A percentile compares a stretch with the other conserved stretches of the same genome.
phyloP scores from a whole-genome alignment of 2,888 invertebrate species.

The Drosophila fulvimacula region DNA sequence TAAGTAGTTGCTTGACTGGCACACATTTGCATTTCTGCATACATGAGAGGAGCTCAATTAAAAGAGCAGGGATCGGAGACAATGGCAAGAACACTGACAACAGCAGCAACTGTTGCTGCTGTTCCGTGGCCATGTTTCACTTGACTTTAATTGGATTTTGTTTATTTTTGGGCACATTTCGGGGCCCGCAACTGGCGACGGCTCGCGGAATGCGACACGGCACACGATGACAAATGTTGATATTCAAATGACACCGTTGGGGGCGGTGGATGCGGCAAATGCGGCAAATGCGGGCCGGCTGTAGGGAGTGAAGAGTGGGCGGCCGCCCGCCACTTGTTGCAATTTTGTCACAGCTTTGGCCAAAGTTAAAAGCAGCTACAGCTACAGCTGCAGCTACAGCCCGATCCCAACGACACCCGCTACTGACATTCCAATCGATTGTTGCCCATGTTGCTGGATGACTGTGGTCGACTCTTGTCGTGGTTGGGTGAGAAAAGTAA shows the following conservation, averaged over 20 bases:
- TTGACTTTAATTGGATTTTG: constrained; percentile 78
- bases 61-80: constrained; percentile 46
- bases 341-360: constrained; percentile 59
- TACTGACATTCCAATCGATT: constrained; percentile 72
- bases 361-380: constrained; percentile 12
- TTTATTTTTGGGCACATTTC: constrained; percentile 78
- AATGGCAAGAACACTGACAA: constrained; percentile 31
- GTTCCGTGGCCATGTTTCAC: constrained; percentile 56
- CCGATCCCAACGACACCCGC: constrained; percentile 55
- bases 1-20: constrained; percentile 55
- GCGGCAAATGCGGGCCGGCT: constrained; percentile 26
- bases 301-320: neutral
- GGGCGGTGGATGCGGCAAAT: constrained; percentile 51
- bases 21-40: constrained; percentile 63
- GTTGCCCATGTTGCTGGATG: constrained; percentile 66
- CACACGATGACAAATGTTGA: constrained; percentile 81
- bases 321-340: constrained; percentile 46
- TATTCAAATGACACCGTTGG: constrained; percentile 76
- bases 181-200: constrained; percentile 53
- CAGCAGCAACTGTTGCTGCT: constrained; percentile 27
- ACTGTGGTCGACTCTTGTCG: constrained; percentile 37
- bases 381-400: neutral
- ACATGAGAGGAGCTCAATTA: constrained; percentile 70
- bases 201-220: constrained; percentile 74
- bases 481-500: constrained; percentile 69